These are phyloP conservation scores for Sylvilagus bachmani DNA, from an alignment of 2,113 vertebrate genomes.

Conservation along the genomic window DNA sequence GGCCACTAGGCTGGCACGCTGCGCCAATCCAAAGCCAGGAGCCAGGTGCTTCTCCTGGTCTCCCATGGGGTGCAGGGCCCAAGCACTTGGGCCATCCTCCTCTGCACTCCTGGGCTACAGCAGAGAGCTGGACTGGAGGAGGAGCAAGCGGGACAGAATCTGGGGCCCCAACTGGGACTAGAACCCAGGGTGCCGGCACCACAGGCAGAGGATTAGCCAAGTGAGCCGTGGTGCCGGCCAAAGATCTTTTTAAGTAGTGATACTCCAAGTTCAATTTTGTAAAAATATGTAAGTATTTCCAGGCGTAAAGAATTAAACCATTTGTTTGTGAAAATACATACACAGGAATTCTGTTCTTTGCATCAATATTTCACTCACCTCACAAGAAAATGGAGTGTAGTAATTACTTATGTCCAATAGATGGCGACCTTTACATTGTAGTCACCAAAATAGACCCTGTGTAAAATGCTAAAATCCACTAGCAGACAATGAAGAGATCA, in stretches of 20 bases:
- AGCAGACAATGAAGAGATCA: constrained; percentile 39
- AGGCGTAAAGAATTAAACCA: constrained; percentile 36
- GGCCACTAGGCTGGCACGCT: no score
- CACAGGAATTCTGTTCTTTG: neutral
- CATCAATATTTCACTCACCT: neutral
- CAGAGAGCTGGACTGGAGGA: no score
- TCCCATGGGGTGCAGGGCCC: no score
- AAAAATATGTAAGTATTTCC: neutral
- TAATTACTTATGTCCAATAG: constrained; percentile 64
- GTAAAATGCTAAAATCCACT: neutral
- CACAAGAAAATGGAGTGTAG: constrained; percentile 49
- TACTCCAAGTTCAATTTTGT: neutral
- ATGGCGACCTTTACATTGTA: constrained; percentile 66
- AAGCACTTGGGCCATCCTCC: no score
- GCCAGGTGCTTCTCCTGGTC: no score
- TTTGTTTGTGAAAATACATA: constrained; percentile 25
- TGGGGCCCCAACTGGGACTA: no score
- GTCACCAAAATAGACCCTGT: neutral
- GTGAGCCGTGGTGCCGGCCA: no score
- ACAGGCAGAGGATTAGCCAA: no score
- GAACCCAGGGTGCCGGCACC: no score
- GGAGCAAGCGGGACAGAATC: no score
- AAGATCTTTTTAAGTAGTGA: neutral
- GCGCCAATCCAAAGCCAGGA: no score
- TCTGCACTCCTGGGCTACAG: no score